These are phyloP conservation scores for Sorex fumeus DNA, from an alignment of 2,113 vertebrate species.

Conservation along the genomic window DNA sequence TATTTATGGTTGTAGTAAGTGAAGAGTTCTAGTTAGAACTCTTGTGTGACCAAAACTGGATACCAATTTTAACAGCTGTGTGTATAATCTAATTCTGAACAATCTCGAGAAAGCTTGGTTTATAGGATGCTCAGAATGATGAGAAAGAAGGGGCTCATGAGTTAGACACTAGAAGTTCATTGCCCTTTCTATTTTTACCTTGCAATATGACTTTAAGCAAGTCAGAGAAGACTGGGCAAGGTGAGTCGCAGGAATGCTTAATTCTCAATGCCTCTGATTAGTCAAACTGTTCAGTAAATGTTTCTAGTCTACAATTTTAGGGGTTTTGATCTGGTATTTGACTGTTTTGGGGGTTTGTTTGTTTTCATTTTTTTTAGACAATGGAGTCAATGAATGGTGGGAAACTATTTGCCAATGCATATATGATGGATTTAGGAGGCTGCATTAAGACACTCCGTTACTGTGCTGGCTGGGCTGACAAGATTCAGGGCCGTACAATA, in stretches of 20 bases:
- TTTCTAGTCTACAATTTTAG: neutral
- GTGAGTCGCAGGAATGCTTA: neutral
- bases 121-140: neutral
- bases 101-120: neutral
- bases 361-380: constrained; percentile 87
- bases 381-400: constrained; percentile 93
- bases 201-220: neutral
- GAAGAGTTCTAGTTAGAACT: constrained; percentile 10
- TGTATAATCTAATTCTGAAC: neutral
- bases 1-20: neutral
- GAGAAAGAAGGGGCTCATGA: rapidly evolving
- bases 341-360: neutral
- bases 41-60: neutral
- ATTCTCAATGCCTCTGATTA: constrained; percentile 38
- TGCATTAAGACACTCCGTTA: constrained; percentile 92
- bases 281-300: constrained; percentile 29
- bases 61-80: neutral
- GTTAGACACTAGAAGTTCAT: neutral
- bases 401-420: constrained; percentile 92
- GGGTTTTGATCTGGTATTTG: neutral
- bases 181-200: neutral
- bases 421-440: constrained; percentile 91
- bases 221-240: neutral
- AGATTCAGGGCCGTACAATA: constrained; percentile 93
- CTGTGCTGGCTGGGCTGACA: constrained; percentile 94